phyloP scores from a whole-genome alignment of 2,797 vertebrate genomes.

The Pteropus rufus region DNA sequence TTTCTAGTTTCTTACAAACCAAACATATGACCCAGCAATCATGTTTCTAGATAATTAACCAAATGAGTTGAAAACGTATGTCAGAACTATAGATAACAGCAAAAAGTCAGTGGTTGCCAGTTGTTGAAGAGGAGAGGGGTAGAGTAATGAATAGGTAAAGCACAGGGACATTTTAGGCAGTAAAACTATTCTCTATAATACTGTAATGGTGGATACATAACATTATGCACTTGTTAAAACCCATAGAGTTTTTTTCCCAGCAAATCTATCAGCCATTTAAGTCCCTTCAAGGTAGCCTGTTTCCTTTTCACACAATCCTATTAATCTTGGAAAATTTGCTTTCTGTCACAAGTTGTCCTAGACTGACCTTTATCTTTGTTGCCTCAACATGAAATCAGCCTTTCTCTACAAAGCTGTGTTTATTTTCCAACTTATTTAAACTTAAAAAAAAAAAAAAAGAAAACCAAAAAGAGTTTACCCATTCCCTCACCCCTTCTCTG shows the following conservation, averaged over 20 bases:
- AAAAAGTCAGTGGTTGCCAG: not conserved
- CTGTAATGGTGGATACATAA: not conserved
- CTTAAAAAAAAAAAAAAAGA: not conserved
- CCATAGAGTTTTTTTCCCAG: not conserved
- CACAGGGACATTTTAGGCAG: not conserved
- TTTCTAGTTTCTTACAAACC: not conserved
- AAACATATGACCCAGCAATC: not conserved
- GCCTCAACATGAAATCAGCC: not conserved
- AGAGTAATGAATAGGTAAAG: not conserved
- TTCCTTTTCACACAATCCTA: not conserved
- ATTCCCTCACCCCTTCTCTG: not conserved
- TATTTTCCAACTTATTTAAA: not conserved
- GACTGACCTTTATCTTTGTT: not conserved
- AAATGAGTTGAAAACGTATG: not conserved
- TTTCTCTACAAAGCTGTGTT: not conserved
- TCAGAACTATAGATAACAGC: not conserved
- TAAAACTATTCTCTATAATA: not conserved
- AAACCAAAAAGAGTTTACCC: not conserved
- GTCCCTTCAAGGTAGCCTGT: not conserved
- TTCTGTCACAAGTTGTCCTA: not conserved
- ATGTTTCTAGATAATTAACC: not conserved
- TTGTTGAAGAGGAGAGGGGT: not conserved
- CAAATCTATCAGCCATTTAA: not conserved
- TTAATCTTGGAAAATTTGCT: not conserved
- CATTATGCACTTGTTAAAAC: not conserved